Percentiles rank a stretch among this genome's conserved stretches.
These are phyloP conservation scores for Misgurnus mizolepis DNA, from an alignment of 2,113 vertebrate genomes.

Conservation along the genomic window DNA sequence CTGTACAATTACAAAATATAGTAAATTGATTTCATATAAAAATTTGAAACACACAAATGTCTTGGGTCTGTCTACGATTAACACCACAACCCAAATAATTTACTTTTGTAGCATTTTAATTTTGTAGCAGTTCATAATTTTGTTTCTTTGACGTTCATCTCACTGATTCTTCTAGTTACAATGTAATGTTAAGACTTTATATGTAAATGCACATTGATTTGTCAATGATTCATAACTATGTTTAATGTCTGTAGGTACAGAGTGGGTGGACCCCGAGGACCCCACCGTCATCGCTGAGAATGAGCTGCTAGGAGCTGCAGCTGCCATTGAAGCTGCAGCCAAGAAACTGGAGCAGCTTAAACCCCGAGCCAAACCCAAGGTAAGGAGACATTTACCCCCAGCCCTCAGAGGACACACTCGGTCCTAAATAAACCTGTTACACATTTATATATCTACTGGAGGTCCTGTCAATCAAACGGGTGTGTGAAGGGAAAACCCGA, in stretches of 20 bases:
- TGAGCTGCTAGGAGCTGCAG: slow-evolving; percentile 91
- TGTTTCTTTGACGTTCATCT: neutral
- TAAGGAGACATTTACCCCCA: slow-evolving; percentile 62
- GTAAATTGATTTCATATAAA: too few species aligned
- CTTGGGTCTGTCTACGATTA: too few species aligned
- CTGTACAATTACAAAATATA: too few species aligned
- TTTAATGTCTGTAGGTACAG: slow-evolving; percentile 72
- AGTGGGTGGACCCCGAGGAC: slow-evolving; percentile 97
- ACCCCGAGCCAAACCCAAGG: slow-evolving; percentile 95
- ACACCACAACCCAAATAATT: neutral
- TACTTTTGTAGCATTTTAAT: neutral
- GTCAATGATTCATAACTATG: neutral
- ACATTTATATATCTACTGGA: too few species aligned
- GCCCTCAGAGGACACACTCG: slow-evolving; percentile 13
- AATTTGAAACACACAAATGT: neutral
- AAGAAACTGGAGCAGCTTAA: slow-evolving; percentile 98
- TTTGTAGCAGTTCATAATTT: neutral
- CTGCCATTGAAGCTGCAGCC: slow-evolving; percentile 96
- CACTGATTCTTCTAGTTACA: too few species aligned
- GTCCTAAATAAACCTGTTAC: neutral
- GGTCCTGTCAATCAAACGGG: too few species aligned
- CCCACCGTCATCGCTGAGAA: slow-evolving; percentile 97
- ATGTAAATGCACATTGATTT: too few species aligned
- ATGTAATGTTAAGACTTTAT: too few species aligned
- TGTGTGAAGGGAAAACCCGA: too few species aligned